Evolutionary conservation across 2,888 invertebrate species (phyloP), one percentile per base, ranked within the genome.

Genomic region (Allacma fusca): DNA sequence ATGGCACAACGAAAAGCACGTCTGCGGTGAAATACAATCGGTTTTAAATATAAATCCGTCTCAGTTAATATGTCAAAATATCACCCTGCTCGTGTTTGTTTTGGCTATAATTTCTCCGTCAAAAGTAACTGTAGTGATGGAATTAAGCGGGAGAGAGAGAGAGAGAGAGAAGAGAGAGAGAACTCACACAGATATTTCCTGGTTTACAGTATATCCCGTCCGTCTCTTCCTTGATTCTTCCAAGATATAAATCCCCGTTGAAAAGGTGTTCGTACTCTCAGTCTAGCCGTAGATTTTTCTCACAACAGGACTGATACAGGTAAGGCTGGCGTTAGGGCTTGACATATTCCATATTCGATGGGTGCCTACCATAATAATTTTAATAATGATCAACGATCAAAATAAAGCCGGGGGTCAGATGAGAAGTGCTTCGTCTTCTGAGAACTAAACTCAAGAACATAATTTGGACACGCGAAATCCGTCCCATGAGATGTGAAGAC

Each of bases 241-340:
- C 19, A 16, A 50, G 50, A 50, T 50, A 50, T 12, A 50, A 50
- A 50, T n/a, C 19, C 16, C 16, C 2, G n/a, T 24, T 62, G 67
- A 67, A 2, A 67, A n/a, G 44, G 50, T 72, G 72, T 34, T 72
- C 59, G 50, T 59, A 72, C 59, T 72, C 29, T 59, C 28, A 72
- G 62, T 59, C 50, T 62, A 62, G 21, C 24, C n/a, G 72, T 72
- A 59, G 59, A 57, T 29, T 16, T 16, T 72, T 72, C 29, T 72
- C 72, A 72, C 72, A 9, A 23, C 21, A 67, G 12, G 24, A 50
- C 16, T 19, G 26, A 44, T 43, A 24, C 43, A 23, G 50, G 2
- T n/a, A 50, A 16, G 2, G 2, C 16, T 50, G 9, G 5, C 2
- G 50, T 16, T 50, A 13, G 19, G 5, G 4, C 34, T 34, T 34